Percentiles rank a stretch among this genome's conserved stretches.
These are phyloP conservation scores for Chamaea fasciata DNA, from an alignment of 2,113 vertebrate species.

Conservation along the genomic window DNA sequence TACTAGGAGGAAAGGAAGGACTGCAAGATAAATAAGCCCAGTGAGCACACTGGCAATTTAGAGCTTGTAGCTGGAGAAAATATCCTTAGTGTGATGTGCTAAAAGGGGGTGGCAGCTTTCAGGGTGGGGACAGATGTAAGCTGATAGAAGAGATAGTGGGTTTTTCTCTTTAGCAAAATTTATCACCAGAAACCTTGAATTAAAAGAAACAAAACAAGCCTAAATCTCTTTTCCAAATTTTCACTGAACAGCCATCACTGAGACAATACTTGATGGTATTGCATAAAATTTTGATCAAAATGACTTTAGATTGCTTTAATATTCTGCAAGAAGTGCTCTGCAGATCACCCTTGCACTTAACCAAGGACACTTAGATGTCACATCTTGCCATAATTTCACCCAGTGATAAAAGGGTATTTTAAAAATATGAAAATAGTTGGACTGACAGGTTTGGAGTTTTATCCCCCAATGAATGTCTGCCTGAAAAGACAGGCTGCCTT, in stretches of 20 bases:
- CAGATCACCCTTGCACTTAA: background rate
- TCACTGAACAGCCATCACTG: background rate
- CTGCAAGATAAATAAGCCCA: background rate
- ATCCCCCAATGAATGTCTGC: background rate
- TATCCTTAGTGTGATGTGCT: background rate
- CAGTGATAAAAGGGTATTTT: background rate
- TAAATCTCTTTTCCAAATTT: background rate
- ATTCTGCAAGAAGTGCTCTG: background rate
- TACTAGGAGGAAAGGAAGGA: background rate
- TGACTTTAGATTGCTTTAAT: background rate
- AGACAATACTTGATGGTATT: background rate
- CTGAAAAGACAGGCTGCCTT: background rate
- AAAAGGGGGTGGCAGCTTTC: background rate
- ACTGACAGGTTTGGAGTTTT: background rate
- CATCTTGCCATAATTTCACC: background rate
- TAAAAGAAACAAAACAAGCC: background rate
- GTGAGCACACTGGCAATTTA: background rate
- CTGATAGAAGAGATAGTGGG: background rate
- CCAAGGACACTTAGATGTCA: background rate
- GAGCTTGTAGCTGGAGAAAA: background rate
- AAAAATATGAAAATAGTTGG: background rate
- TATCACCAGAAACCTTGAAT: background rate
- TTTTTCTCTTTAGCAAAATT: background rate
- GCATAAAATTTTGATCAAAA: background rate
- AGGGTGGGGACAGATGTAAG: background rate